Evolutionary conservation across 2,888 invertebrate species (phyloP), one percentile per base, ranked within the genome.

Genomic region (Oxycera nigricornis): DNA sequence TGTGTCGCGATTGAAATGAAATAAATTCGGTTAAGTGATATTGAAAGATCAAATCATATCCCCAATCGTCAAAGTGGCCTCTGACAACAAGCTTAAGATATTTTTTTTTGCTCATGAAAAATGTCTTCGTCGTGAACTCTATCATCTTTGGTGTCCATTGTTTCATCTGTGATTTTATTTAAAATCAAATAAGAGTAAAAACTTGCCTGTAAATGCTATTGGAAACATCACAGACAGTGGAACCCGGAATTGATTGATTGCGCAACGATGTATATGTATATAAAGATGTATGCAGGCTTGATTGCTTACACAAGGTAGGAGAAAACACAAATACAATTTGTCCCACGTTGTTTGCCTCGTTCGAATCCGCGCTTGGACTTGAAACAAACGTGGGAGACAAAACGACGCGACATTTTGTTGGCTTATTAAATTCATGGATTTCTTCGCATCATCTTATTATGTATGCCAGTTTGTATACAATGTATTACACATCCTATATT

Each of bases 11-110:
- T n/a, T n/a, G n/a, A n/a, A n/a, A n/a, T n/a, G n/a, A n/a, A n/a
- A n/a, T n/a, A n/a, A n/a, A n/a, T n/a, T n/a, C n/a, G n/a, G 59
- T 30, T 50, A 11, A n/a, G 7, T 39, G 17, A 59, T 28, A 28
- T 28, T 30, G 59, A 59, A n/a, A 11, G 17, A 14, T 6, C 17
- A 9, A 28, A 6, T 0, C 14, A 28, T 59, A 59, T 59, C 59
- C 67, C 67, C 67, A 41, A 67, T 67, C 46, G 26, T 67, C 46
- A 67, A 67, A 67, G 67, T 67, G 67, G 67, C 67, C 67, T 67
- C 67, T 67, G 67, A 41, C 26, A 20, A 35, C 22, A 24, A n/a
- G 17, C 22, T 7, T n/a, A 61, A 35, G 9, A 35, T 20, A 39
- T 24, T 55, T 55, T 7, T 14, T 9, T 9, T 39, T 9, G 14